Conservation (phyloP, 1,140 invertebrate genomes). For the Propsilocerus akamusi region DNA sequence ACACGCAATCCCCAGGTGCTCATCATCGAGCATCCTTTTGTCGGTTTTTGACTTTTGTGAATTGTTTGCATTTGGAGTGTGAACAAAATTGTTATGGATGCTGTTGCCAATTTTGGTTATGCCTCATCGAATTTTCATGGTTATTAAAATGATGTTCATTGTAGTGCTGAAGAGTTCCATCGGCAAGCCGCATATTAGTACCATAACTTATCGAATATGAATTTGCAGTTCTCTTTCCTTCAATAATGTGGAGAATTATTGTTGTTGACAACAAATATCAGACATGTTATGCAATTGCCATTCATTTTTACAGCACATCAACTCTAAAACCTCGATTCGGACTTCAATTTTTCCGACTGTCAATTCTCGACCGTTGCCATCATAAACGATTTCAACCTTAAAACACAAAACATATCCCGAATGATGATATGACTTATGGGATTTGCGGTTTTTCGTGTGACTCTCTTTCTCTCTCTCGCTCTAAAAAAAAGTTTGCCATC, state of each 20-base stretch:
- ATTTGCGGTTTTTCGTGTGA: background rate
- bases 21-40: background rate
- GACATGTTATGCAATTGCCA: no score
- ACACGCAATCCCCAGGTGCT: background rate
- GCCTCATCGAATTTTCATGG: background rate
- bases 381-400: background rate
- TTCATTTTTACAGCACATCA: no score
- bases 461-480: background rate
- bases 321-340: no score
- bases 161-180: no score
- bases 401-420: no score
- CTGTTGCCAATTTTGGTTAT: background rate
- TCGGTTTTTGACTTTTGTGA: background rate
- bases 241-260: no score
- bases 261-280: background rate
- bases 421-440: background rate
- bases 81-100: background rate
- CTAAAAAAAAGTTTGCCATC: no score
- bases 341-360: conserved; percentile 1
- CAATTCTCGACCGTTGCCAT: background rate
- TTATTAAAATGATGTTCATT: background rate
- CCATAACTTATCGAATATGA: no score
- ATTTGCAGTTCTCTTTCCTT: no score
- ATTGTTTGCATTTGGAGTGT: background rate
- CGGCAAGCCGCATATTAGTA: no score